Percentiles rank a stretch among this genome's conserved stretches.
phyloP scores from a whole-genome alignment of 2,797 vertebrate species.

The Leptoclinus maculatus region DNA sequence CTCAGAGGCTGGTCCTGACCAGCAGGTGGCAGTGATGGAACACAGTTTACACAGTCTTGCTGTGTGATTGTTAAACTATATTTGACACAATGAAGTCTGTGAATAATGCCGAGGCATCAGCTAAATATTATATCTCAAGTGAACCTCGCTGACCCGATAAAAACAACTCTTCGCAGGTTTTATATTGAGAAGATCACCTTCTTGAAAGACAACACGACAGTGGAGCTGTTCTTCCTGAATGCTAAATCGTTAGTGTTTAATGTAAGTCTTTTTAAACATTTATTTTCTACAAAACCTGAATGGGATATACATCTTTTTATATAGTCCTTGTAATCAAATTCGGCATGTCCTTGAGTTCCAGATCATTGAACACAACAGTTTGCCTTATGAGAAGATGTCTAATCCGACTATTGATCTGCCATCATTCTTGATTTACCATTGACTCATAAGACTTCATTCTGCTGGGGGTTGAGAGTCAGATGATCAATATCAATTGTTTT shows the following conservation, averaged over 20 bases:
- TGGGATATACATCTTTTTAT: neutral
- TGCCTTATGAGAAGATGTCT: neutral
- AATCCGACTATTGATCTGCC: neutral
- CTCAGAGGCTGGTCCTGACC: conserved; percentile 37
- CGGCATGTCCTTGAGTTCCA: neutral
- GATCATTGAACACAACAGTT: neutral
- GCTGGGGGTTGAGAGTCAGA: neutral
- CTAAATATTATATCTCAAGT: conserved; percentile 2
- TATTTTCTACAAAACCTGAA: neutral
- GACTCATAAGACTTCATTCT: conserved; percentile 4
- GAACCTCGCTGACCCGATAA: conserved; percentile 1
- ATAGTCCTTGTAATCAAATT: neutral
- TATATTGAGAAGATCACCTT: conserved; percentile 97
- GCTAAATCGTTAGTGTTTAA: conserved; percentile 94
- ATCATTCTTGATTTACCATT: neutral
- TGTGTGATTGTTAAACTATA: neutral
- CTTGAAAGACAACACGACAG: conserved; percentile 94
- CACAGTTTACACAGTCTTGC: conserved; percentile 15
- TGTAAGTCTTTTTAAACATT: conserved; percentile 83
- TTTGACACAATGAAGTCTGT: conserved; percentile 2
- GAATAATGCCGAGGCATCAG: neutral
- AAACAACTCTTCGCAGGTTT: conserved; percentile 87
- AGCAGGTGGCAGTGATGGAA: conserved; percentile 75
- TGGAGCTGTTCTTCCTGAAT: conserved; percentile 97
- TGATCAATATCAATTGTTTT: neutral